phyloP scores from a whole-genome alignment of 2,113 vertebrate genomes.

The Ifrita kowaldi region DNA sequence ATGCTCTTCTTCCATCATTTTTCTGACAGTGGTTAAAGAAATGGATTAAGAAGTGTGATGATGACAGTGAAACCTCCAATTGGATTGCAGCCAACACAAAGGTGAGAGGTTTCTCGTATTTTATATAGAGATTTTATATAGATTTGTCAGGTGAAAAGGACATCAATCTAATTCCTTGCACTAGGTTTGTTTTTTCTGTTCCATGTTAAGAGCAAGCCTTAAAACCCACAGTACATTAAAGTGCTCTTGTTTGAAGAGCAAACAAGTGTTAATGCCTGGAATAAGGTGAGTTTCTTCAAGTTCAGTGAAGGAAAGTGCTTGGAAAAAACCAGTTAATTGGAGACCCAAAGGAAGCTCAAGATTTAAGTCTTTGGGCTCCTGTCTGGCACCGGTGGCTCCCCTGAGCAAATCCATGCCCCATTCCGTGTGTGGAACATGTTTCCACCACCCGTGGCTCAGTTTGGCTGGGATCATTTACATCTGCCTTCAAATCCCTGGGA shows the following conservation, averaged over 20 bases:
- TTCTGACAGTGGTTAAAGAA: slow-evolving; percentile 92
- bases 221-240: background rate
- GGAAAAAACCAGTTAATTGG: background rate
- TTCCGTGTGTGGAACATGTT: background rate
- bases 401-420: background rate
- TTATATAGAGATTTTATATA: background rate
- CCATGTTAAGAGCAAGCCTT: background rate
- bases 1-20: background rate
- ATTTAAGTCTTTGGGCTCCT: background rate
- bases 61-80: slow-evolving; percentile 99
- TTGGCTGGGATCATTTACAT: slow-evolving; percentile 27
- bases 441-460: background rate
- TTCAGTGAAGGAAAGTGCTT: background rate
- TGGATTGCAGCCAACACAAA: slow-evolving; percentile 99
- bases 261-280: background rate
- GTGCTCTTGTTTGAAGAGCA: background rate
- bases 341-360: background rate
- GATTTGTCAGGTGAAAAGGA: background rate
- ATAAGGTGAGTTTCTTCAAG: background rate
- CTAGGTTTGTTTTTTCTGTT: background rate
- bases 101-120: slow-evolving; percentile 64
- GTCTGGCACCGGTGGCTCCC: background rate
- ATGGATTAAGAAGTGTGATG: slow-evolving; percentile 99
- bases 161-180: background rate
- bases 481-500: background rate